phyloP scores from a whole-genome alignment of 2,888 invertebrate genomes.

The Sinotaia quadrata region DNA sequence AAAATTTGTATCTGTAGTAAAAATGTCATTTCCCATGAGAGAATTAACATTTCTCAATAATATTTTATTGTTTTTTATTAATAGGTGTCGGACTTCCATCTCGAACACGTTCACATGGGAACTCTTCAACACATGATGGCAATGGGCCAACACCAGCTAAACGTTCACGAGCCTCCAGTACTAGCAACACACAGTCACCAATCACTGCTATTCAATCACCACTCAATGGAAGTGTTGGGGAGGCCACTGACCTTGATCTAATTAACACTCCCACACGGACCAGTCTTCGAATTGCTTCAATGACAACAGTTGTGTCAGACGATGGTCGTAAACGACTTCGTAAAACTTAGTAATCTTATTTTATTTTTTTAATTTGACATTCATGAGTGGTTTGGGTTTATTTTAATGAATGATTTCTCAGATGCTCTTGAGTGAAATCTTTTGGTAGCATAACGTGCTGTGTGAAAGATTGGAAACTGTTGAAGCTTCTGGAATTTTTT shows the following conservation, averaged over 20 bases:
- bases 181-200: constrained; percentile 9
- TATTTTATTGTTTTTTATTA: background rate
- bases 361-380: background rate
- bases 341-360: constrained; percentile 35
- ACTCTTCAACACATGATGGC: background rate
- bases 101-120: constrained; percentile 10
- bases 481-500: too few relatives aligned
- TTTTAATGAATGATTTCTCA: background rate
- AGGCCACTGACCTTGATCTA: constrained; percentile 7
- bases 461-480: too few relatives aligned
- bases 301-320: constrained; percentile 52
- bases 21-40: too few relatives aligned
- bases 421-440: background rate
- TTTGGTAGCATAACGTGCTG: too few relatives aligned
- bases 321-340: constrained; percentile 52
- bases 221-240: constrained; percentile 29
- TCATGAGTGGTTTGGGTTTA: background rate
- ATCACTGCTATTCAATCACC: constrained; percentile 3
- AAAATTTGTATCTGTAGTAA: too few relatives aligned
- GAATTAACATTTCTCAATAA: too few relatives aligned
- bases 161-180: constrained; percentile 21
- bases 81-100: background rate
- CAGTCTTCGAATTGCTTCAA: constrained; percentile 57
- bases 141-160: constrained; percentile 35
- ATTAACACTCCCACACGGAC: constrained; percentile 51